Percentiles rank a stretch among this genome's conserved stretches.
These are phyloP conservation scores for Cataglyphis cursor DNA, from an alignment of 2,888 invertebrate genomes.

Conservation along the genomic window DNA sequence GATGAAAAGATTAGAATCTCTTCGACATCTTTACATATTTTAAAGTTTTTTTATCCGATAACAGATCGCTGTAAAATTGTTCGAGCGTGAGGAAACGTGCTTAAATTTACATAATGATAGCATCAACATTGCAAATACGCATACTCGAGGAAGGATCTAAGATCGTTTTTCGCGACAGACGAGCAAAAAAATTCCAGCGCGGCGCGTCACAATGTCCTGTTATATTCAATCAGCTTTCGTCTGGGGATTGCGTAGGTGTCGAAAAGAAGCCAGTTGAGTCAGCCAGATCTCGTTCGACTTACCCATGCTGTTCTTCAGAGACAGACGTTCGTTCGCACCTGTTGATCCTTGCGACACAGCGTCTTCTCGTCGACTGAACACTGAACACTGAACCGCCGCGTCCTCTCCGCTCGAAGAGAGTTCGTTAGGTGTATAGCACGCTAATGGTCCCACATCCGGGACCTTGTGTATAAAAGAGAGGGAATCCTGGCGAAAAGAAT, in stretches of 20 bases:
- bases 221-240: not conserved
- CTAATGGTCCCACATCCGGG: not conserved
- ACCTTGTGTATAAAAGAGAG: not conserved
- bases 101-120: not conserved
- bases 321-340: slow-evolving; percentile 60
- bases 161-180: not conserved
- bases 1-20: not conserved
- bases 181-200: not conserved
- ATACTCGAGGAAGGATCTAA: slow-evolving; percentile 1
- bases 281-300: slow-evolving; percentile 57
- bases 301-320: slow-evolving; percentile 69
- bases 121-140: too few relatives aligned
- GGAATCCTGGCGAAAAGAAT: not conserved
- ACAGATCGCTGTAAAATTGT: not conserved
- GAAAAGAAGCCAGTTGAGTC: slow-evolving; percentile 6
- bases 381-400: not conserved
- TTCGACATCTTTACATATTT: not conserved
- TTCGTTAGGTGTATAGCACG: slow-evolving; percentile 59
- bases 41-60: not conserved
- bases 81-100: not conserved
- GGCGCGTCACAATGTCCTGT: slow-evolving; percentile 10
- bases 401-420: slow-evolving; percentile 47
- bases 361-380: slow-evolving; percentile 75
- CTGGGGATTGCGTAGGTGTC: not conserved
- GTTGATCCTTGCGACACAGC: slow-evolving; percentile 70